Evolutionary conservation across 2,888 invertebrate genomes (phyloP), one percentile per base, ranked within the genome.

Genomic region (Strigamia transsilvanica): DNA sequence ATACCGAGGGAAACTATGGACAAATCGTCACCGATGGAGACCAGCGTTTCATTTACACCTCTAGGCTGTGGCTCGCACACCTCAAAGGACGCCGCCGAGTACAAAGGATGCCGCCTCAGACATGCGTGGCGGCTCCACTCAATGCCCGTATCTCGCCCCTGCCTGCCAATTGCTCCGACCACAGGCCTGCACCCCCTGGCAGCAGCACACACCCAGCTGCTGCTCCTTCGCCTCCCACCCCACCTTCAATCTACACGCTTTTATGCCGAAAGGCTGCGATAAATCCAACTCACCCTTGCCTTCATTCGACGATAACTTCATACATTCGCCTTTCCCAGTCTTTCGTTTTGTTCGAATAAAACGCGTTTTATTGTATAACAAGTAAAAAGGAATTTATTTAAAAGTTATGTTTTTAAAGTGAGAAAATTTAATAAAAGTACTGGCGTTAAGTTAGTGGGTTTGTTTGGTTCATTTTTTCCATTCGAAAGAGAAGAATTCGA

Each of bases 31-130:
- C 66, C 80, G 46, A 80, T 42, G 32, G 80, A 46, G 46, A 46
- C 80, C 80, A 80, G 80, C 51, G 51, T 80, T 80, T 80, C 80
- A 80, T 80, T 80, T 80, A 46, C 80, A 80, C 80, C 80, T 80
- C 51, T 21, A 41, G 51, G 80, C 79, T 80, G 80, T 80, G 46
- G 80, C 80, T 66, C 80, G 42, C 51, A 32, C 80, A 80, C 80
- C 80, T 80, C 80, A 80, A 80, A 80, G 51, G 80, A 51, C 21
- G 51, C 80, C 80, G 80, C 18, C 80, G n/a, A 80, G 42, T 46
- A 46, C 80, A 80, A 80, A 80, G 51, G 80, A 27, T 66, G 46
- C 80, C 80, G 80, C 80, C 21, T 46, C 80, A 80, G 80, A 42
- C 80, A 51, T 42, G 80, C 80, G 80, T 80, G 80, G 42, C 80